Base-by-base conservation (phyloP, 2,113 vertebrate species). In the Drymodes brunneopygia region DNA sequence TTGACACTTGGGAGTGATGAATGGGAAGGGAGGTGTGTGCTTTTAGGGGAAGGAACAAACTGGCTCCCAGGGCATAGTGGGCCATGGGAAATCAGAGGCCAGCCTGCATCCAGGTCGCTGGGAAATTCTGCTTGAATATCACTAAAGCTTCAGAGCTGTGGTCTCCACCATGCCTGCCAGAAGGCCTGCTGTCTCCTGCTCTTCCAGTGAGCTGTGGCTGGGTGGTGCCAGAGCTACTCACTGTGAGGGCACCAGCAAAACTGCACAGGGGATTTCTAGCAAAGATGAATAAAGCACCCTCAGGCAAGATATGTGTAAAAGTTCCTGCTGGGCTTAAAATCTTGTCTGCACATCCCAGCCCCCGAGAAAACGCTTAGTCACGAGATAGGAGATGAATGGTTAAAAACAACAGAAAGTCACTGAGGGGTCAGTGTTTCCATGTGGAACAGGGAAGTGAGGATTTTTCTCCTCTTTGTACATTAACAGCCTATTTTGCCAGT, bases 21-120 rank as follows among this genome's bases (percentile, higher is more conserved):
- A 6, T 0, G 0, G 24, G 51, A 44, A 47, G 33, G 18, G 33
- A 70, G 25, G 3, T 45, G 18, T 2, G 2, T 74, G 69, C n/a
- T 47, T 70, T 66, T 27, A 54, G n/a, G 14, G 19, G 24, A 62
- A 51, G 31, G 33, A 84, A 9, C 36, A 74, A 66, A 56, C 19
- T n/a, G 19, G 5, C 15, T 33, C 56, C 36, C 24, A 35, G 29
- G 58, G 42, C 51, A 78, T 1, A 24, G 70, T 1, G 51, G 7
- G 44, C 31, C 33, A 8, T 8, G 17, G 58, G 38, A 50, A 86
- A 70, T 64, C 58, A 65, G 72, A 81, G 47, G 15, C n/a, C 75
- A 83, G 58, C 21, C 25, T 0, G 0, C 14, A 38, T 20, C 21
- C 56, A 62, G 38, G 16, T 50, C 75, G 45, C 20, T 21, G 16